Evolutionary conservation across 2,888 invertebrate species (phyloP).

Genomic region (Nephrotoma guestfalica): DNA sequence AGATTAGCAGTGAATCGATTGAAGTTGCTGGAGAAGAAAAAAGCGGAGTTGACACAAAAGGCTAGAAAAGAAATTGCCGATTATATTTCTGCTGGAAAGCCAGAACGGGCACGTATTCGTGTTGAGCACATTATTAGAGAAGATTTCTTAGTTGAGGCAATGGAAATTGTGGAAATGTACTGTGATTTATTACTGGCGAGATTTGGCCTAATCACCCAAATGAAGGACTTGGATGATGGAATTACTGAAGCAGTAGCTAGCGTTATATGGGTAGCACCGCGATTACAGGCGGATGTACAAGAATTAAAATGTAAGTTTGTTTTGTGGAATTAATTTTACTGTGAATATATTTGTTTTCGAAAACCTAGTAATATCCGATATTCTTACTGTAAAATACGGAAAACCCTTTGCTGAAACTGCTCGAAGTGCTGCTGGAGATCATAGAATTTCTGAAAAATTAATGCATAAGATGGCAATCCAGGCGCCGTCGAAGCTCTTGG

Average conservation of each 20-base stretch:
- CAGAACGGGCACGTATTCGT: constrained; percentile 83
- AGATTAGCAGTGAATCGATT: constrained; percentile 84
- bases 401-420: constrained; percentile 85
- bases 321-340: background rate
- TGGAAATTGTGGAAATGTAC: constrained; percentile 99
- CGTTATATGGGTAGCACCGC: constrained; percentile 93
- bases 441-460: constrained; percentile 77
- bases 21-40: constrained; percentile 92
- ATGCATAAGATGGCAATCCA: constrained; percentile 88
- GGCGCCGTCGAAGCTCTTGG: constrained; percentile 86
- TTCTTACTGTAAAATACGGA: constrained; percentile 84
- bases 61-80: constrained; percentile 92
- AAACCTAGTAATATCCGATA: constrained; percentile 62
- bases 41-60: constrained; percentile 91
- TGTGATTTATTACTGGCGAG: constrained; percentile 92
- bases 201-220: constrained; percentile 91
- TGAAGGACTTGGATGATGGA: constrained; percentile 92
- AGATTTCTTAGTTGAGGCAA: constrained; percentile 97
- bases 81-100: constrained; percentile 73
- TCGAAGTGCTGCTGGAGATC: constrained; percentile 74
- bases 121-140: constrained; percentile 98
- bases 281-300: constrained; percentile 73
- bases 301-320: constrained; percentile 39
- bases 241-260: constrained; percentile 91
- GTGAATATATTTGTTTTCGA: background rate